Conservation (phyloP, 2,797 vertebrate species). For the Poeciliopsis infans region DNA sequence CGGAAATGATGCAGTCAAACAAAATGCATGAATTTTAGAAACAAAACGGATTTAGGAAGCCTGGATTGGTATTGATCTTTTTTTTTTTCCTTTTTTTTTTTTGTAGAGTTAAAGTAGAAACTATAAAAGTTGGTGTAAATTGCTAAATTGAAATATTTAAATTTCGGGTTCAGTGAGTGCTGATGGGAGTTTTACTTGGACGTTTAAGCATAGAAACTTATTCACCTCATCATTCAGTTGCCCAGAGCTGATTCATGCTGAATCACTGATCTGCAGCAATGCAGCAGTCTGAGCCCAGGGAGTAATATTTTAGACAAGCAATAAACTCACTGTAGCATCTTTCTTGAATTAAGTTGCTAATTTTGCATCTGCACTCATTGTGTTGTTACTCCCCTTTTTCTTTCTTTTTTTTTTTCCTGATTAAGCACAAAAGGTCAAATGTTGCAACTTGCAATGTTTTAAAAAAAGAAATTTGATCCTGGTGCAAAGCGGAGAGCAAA, state of each 20-base stretch:
- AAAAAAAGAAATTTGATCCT: slow-evolving; percentile 49
- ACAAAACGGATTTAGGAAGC: not conserved
- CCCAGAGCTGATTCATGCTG: slow-evolving; percentile 82
- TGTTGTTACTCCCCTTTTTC: no score
- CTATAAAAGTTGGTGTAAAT: not conserved
- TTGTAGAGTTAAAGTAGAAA: not conserved
- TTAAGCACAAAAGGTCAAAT: not conserved
- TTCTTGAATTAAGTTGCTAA: slow-evolving; percentile 21
- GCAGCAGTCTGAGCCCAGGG: slow-evolving; percentile 54
- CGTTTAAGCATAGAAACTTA: not conserved
- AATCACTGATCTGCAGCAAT: slow-evolving; percentile 66
- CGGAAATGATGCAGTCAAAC: not conserved
- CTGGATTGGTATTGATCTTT: not conserved
- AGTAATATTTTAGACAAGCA: slow-evolving; percentile 60
- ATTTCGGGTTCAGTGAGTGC: not conserved
- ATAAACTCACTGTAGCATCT: slow-evolving; percentile 27
- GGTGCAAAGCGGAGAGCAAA: slow-evolving; percentile 23
- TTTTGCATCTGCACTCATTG: not conserved
- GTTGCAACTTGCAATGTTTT: not conserved
- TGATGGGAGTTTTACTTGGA: not conserved
- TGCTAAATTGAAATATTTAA: not conserved
- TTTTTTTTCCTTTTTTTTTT: not conserved
- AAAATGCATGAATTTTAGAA: not conserved
- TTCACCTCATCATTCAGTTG: slow-evolving; percentile 46
- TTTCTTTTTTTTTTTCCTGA: not conserved